Conservation (phyloP, 2,797 vertebrate species). For the Argyrosomus regius region DNA sequence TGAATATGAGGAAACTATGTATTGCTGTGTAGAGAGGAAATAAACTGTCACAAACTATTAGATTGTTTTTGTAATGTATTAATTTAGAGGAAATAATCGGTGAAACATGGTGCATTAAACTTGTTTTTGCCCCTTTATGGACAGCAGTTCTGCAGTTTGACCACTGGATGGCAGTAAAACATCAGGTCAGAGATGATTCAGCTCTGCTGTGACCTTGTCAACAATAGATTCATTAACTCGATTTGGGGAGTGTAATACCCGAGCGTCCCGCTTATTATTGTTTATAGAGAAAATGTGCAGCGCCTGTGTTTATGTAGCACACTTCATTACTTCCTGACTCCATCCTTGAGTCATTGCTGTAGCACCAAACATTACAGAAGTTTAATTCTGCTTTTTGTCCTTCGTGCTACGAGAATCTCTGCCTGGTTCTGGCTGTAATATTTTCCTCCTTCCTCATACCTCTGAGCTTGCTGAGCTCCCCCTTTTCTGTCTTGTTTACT, state of each 20-base stretch:
- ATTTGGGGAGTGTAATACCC: conserved; percentile 25
- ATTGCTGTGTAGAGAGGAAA: background rate
- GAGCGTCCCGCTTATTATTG: conserved; percentile 12
- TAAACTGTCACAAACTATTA: background rate
- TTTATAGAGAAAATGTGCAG: conserved; percentile 24
- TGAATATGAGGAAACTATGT: background rate
- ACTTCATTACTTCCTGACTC: conserved; percentile 22
- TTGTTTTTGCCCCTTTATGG: background rate
- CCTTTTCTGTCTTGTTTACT: conserved; percentile 37
- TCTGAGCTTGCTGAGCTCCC: background rate
- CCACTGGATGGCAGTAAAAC: conserved; percentile 66
- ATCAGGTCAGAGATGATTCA: conserved; percentile 19
- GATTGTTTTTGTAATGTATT: background rate
- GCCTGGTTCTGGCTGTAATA: background rate
- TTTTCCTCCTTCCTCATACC: background rate
- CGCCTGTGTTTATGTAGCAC: conserved; percentile 14
- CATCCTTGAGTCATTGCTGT: background rate
- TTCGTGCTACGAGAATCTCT: background rate
- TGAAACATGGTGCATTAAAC: background rate
- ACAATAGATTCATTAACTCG: conserved; percentile 21
- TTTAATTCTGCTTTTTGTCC: conserved; percentile 23
- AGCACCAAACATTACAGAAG: background rate
- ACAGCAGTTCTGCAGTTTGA: background rate
- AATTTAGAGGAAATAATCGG: background rate
- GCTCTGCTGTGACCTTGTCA: conserved; percentile 34